These are phyloP conservation scores for Microcebus griseorufus DNA, from an alignment of 2,113 vertebrate genomes.

Conservation along the genomic window DNA sequence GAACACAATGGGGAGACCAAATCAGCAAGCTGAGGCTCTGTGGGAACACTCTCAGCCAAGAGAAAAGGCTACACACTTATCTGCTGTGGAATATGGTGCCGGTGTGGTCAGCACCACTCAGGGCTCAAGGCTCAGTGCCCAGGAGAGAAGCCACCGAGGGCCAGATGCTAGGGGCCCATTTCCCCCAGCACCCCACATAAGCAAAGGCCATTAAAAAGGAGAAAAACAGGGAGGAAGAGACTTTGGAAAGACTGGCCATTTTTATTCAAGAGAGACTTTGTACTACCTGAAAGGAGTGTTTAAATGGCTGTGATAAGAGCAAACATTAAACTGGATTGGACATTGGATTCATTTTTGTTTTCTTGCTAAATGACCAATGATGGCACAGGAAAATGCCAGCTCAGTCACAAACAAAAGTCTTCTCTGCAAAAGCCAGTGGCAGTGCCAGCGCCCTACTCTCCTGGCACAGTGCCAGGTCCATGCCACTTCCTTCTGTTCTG, in stretches of 20 bases:
- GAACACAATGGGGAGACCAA: background rate
- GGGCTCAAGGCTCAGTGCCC: accelerated
- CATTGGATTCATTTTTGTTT: background rate
- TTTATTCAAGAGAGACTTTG: background rate
- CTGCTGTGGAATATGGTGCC: background rate
- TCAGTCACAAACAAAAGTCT: background rate
- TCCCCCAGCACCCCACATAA: background rate
- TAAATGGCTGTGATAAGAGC: background rate
- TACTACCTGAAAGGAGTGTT: background rate
- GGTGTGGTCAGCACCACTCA: background rate
- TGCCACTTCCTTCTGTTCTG: background rate
- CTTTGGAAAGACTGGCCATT: background rate
- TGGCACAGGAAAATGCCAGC: background rate
- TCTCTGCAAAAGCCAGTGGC: background rate
- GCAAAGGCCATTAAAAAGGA: background rate
- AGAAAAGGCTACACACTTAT: background rate
- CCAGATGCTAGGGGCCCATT: background rate
- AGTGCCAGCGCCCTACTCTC: background rate
- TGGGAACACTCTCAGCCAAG: background rate
- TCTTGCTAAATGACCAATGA: background rate
- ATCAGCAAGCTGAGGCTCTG: background rate
- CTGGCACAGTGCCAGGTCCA: accelerated
- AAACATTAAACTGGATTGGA: background rate
- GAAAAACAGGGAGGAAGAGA: background rate
- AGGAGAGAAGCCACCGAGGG: background rate